phyloP scores from a whole-genome alignment of 2,888 invertebrate genomes.

The Eupithecia exiguata region DNA sequence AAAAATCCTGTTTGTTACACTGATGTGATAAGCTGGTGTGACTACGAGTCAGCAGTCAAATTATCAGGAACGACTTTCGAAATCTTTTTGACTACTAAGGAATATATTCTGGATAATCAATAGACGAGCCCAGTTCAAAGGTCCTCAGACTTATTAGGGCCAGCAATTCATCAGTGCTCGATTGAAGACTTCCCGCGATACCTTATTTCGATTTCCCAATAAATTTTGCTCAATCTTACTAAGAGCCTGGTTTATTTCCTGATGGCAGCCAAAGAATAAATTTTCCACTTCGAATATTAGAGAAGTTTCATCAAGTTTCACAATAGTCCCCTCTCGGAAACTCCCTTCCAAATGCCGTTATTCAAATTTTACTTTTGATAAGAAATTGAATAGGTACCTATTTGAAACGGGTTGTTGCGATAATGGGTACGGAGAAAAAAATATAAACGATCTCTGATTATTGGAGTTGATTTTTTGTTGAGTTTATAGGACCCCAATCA shows the following conservation, averaged over 20 bases:
- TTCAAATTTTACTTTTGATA: constrained; percentile 77
- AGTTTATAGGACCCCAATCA: not conserved
- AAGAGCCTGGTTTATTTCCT: constrained; percentile 68
- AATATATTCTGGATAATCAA: constrained; percentile 14
- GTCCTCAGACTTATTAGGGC: constrained; percentile 40
- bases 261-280: constrained; percentile 72
- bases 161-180: constrained; percentile 61
- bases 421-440: constrained; percentile 60
- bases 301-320: constrained; percentile 72
- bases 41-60: no score
- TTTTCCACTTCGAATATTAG: constrained; percentile 75
- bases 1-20: no score
- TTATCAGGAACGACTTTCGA: no score
- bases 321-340: constrained; percentile 73
- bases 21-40: no score
- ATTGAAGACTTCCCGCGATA: constrained; percentile 54
- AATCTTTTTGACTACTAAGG: no score
- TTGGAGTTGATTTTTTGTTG: not conserved
- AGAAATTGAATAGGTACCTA: constrained; percentile 71
- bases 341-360: constrained; percentile 70
- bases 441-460: constrained; percentile 42
- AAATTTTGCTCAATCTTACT: constrained; percentile 69
- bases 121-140: constrained; percentile 37
- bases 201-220: constrained; percentile 65
- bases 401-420: constrained; percentile 66